Base-by-base conservation (phyloP, 1,140 invertebrate genomes). In the Sipha flava region DNA sequence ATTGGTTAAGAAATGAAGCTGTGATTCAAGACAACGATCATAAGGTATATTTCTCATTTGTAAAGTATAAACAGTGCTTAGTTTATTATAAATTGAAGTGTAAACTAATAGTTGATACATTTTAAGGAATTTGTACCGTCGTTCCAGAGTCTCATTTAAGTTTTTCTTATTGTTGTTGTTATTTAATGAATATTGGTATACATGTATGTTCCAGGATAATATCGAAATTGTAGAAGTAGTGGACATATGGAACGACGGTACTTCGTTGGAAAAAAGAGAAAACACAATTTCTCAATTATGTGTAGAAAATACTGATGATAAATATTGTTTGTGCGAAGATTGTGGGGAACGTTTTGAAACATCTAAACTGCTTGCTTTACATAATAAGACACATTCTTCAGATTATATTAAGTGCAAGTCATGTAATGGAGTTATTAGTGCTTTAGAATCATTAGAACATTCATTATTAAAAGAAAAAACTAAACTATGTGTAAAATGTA, bases 141-240 rank as follows among this genome's bases (percentile, higher is more conserved):
- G 73, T 77, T 77, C 73, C 73, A 40, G 73, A 29, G 54, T 77
- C 14, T 40, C 14, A 10, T 26, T 29, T 29, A 18, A 12, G 52
- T 18, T 37, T 29, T 1, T 47, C 10, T 29, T 47, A 68, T 45
- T 68, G 21, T 68, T 26, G 12, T 16, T 47, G 16, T 43, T 54
- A 59, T 59, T 59, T 77, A 59, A 77, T 59, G 21, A 52, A 59
- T 77, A 26, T 77, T 77, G 73, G 52, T 77, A 54, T 77, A 23
- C 49, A 9, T 77, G 73, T 77, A 40, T 77, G 73, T 77, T 77
- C 73, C 73, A 77, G 73, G 73, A 77, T 54, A 43, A 77, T 77
- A 59, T 77, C 18, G 73, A 77, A 77, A 77, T 77, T 57, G 52
- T 77, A 77, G 73, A 77, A 77, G 49, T 77, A 77, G 45, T 57